Base-by-base conservation (phyloP, 2,113 vertebrate genomes). In the Dicerorhinus sumatrensis region DNA sequence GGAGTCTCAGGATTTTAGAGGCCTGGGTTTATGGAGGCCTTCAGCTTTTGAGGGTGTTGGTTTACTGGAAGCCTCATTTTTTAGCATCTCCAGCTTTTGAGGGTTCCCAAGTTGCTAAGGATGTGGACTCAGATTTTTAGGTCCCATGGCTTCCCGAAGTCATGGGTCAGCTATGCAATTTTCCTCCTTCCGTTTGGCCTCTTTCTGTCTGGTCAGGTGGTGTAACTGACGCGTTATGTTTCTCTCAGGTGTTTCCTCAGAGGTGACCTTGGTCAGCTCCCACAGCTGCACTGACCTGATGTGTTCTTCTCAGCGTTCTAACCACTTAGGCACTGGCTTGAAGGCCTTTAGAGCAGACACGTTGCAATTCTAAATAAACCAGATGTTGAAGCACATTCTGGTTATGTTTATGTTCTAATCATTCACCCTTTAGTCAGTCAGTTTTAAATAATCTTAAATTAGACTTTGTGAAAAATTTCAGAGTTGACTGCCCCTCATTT, bases 401-500 rank as follows among this genome's bases (percentile, higher is more conserved):
- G 14, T 65, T 56, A 33, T 46, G 39, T 58, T 82, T 85, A 62
- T 8, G 33, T 39, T 80, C 79, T 72, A 67, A n/a, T 58, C 21
- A 5, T 75, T 92, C 6, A 70, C 29, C 51, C 65, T 76, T 51
- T 51, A n/a, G 89, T 70, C 39, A 29, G 51, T 51, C 27, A 16
- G 51, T 36, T 96, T 60, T n/a, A 97, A 86, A 75, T 85, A 92
- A 85, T 87, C 42, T 93, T 89, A 72, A 67, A 54, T 75, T 51
- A 95, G 87, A 58, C 63, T 89, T 79, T n/a, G n/a, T 29, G 42
- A 85, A 89, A 73, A 75, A 60, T 89, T 65, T n/a, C 54, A 20
- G 36, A 69, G 48, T 58, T 84, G 69, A 84, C 16, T 39, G 6
- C 21, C 20, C 10, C 12, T 88, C 20, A 58, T 16, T 79, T 92